Evolutionary conservation across 2,888 invertebrate genomes (phyloP), one percentile per base, ranked within the genome.

Genomic region (Leucozona laternaria): DNA sequence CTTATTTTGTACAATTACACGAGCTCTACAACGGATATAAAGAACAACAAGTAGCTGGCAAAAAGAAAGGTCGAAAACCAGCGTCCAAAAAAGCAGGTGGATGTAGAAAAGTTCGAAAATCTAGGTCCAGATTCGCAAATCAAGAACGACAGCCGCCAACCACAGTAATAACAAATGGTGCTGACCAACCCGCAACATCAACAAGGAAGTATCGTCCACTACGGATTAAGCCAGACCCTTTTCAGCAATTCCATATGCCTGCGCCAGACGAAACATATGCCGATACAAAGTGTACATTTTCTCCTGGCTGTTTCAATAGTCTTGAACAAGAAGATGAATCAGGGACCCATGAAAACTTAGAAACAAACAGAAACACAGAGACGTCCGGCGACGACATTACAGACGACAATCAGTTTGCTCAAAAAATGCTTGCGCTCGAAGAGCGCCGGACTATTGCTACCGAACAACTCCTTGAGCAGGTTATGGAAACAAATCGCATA

Each of bases 401-500:
- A 31, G 31, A 34, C 4, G 66, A 66, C 31, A 10, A 11, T 0
- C 28, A 57, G 2, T 79, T 84, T 6, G 34, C 68, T 6, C 11
- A 57, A 8, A 62, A 71, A 28, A 22, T 85, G 4, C 37, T 85
- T 15, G 80, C 45, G 2, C 66, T 85, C 2, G 84, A 85, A 13
- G 66, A 80, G 20, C 84, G 84, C 4, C 76, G 80, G 3, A 80
- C 84, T 2, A 15, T 80, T 6, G 76, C 72, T 7, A 64, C 60
- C 8, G 84, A 85, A 11, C 6, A 72, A 45, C 28, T 85, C 11
- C 17, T 68, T 2, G 37, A 58, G 0, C 60, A 80, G 15, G 11
- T 85, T 2, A 20, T 6, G 2, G 58, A 80, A 11, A 45, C 76
- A 8, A 85, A 85, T 43, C 20, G 37, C 13, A 72, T 85, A 10